phyloP scores from a whole-genome alignment of 2,797 vertebrate genomes.

The Phoeniculus purpureus region DNA sequence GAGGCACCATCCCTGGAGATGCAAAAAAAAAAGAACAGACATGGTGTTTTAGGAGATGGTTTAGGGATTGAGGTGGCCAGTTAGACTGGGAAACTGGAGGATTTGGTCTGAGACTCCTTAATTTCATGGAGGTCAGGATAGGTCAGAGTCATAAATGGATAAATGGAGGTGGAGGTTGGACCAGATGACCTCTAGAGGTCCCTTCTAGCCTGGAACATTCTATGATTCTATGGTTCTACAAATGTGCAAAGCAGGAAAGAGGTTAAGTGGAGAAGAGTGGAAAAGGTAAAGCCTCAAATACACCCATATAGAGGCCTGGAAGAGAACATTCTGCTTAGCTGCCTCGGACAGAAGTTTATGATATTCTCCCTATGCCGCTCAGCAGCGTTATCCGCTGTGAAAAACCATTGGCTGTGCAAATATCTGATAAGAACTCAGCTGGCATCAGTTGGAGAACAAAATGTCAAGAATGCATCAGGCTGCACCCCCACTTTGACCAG shows the following conservation, averaged over 20 bases:
- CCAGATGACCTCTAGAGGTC: too few species aligned
- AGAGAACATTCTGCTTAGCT: conserved; percentile 35
- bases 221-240: neutral
- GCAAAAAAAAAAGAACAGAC: too few species aligned
- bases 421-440: conserved; percentile 63
- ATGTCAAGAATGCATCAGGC: conserved; percentile 46
- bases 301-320: neutral
- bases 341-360: conserved; percentile 18
- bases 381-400: neutral
- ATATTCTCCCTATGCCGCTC: conserved; percentile 5
- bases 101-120: neutral
- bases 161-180: too few species aligned
- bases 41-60: too few species aligned
- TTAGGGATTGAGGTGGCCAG: neutral
- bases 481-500: conserved; percentile 59
- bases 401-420: conserved; percentile 53
- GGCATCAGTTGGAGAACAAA: conserved; percentile 62
- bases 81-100: neutral
- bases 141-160: neutral
- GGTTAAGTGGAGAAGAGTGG: neutral
- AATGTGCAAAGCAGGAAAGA: neutral
- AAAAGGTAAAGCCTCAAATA: conserved; percentile 33
- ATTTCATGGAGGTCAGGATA: neutral
- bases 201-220: too few species aligned
- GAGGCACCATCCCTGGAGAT: too few species aligned